phyloP scores from a whole-genome alignment of 1,140 invertebrate species.

The Lasioglossum baleicum region DNA sequence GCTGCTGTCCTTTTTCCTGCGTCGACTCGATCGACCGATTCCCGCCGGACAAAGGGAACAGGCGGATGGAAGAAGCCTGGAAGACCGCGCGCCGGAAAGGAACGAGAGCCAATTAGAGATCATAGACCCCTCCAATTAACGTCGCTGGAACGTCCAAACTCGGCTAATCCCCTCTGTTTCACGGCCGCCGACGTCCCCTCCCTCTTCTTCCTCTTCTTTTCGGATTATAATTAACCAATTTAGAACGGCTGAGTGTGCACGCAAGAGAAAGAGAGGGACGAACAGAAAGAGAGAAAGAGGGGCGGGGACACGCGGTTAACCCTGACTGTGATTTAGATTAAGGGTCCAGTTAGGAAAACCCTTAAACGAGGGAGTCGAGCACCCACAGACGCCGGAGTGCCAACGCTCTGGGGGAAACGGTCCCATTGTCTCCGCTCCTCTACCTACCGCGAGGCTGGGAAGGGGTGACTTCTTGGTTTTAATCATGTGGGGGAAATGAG shows the following conservation, averaged over 20 bases:
- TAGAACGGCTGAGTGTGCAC: slow-evolving; percentile 65
- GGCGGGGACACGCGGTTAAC: slow-evolving; percentile 41
- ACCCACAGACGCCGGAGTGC: slow-evolving; percentile 11
- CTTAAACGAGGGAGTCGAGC: not conserved
- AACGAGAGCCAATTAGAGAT: slow-evolving; percentile 67
- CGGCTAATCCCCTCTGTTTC: slow-evolving; percentile 5
- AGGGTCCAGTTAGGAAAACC: slow-evolving; percentile 61
- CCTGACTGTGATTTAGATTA: slow-evolving; percentile 72
- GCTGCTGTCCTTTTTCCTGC: not conserved
- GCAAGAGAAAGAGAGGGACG: not conserved
- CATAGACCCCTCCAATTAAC: slow-evolving; percentile 73
- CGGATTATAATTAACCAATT: slow-evolving; percentile 78
- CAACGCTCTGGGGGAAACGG: too few species aligned
- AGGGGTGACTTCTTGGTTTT: too few species aligned
- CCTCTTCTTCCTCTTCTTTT: slow-evolving; percentile 40
- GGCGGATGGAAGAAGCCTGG: not conserved
- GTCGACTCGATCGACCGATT: slow-evolving; percentile 2
- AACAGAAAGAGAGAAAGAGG: slow-evolving; percentile 25
- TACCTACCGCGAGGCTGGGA: too few species aligned
- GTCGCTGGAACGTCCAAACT: slow-evolving; percentile 45
- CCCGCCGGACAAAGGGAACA: not conserved
- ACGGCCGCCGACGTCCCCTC: slow-evolving; percentile 1
- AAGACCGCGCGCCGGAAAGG: not conserved
- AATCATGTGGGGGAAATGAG: too few species aligned
- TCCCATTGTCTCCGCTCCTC: too few species aligned